Evolutionary conservation across 2,888 invertebrate species (phyloP), one percentile per base, ranked within the genome.

Genomic region (Standfussiana lucernea): DNA sequence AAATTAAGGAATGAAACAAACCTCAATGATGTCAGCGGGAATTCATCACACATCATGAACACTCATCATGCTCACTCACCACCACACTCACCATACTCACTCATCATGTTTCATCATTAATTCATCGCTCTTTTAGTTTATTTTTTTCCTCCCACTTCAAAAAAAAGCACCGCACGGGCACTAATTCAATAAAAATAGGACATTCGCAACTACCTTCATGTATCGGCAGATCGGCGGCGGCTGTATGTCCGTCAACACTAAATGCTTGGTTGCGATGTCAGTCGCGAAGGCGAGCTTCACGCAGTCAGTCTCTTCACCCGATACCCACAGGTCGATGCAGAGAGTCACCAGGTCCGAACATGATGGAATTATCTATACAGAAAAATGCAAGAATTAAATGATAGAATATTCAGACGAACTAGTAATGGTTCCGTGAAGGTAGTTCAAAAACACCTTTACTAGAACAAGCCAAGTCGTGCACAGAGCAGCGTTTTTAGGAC

Each of bases 181-280:
- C 32, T 10, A 32, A 21, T 21, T 21, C 10, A 61, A 35, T 35
- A 35, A 11, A 11, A 61, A 61, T 35, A 61, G 10, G 61, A 61
- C 61, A 61, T 21, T 61, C 32, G 18, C 8, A 35, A 21, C 5
- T 64, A 99, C 98, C 97, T 99, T 99, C 91, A 99, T 97, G 92
- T 98, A 99, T 90, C 99, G 97, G 91, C 99, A 99, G 28, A 99
- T 97, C 0, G 99, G 98, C 32, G 99, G 98, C 32, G 99, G 99
- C 93, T 99, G 98, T 84, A 99, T 97, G 95, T 99, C 99, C 76
- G 98, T 98, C 86, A 99, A 97, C 68, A 99, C 98, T 42, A 99
- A 97, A 73, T 99, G 98, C 90, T 98, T 98, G 42, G 97, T 97
- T n/a, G 98, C 98, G 88, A 99, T 99, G 93, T 99, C 99, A 0